Evolutionary conservation across 2,113 vertebrate species (phyloP).

Genomic region (Halcyon senegalensis): DNA sequence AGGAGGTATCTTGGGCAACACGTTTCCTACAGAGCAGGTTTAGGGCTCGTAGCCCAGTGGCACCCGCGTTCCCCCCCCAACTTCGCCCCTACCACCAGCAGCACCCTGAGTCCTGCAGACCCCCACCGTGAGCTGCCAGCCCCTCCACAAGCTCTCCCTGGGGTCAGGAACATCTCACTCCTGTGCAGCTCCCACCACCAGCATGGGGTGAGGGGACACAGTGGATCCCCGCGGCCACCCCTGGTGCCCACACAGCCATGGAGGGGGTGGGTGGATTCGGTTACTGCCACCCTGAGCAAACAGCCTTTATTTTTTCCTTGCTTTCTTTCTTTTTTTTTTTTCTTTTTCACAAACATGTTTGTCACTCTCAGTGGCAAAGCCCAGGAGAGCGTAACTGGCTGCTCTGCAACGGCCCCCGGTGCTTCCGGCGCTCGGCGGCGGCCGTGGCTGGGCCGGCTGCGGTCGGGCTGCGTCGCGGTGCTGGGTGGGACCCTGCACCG

Average conservation of each 20-base stretch:
- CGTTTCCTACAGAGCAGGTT: background rate
- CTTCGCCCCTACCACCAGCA: rapidly evolving
- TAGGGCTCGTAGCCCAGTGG: rapidly evolving
- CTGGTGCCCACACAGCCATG: rapidly evolving
- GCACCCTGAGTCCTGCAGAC: background rate
- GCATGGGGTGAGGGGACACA: rapidly evolving
- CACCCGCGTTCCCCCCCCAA: rapidly evolving
- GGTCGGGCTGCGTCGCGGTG: slow-evolving; percentile 13
- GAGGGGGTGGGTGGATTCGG: background rate
- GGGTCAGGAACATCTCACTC: background rate
- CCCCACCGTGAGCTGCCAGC: rapidly evolving
- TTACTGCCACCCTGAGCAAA: background rate
- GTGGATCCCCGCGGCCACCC: rapidly evolving
- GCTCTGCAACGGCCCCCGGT: background rate
- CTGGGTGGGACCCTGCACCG: slow-evolving; percentile 57
- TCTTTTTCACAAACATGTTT: slow-evolving; percentile 37
- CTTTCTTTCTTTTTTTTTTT: background rate
- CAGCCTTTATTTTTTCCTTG: background rate
- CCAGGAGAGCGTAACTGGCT: slow-evolving; percentile 14
- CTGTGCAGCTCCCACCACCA: background rate
- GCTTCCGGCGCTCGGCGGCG: background rate
- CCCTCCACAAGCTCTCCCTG: background rate
- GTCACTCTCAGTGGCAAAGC: background rate
- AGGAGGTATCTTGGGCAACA: background rate
- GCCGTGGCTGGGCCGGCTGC: slow-evolving; percentile 4